phyloP scores from a whole-genome alignment of 2,888 invertebrate genomes.

The Melanchra persicariae region DNA sequence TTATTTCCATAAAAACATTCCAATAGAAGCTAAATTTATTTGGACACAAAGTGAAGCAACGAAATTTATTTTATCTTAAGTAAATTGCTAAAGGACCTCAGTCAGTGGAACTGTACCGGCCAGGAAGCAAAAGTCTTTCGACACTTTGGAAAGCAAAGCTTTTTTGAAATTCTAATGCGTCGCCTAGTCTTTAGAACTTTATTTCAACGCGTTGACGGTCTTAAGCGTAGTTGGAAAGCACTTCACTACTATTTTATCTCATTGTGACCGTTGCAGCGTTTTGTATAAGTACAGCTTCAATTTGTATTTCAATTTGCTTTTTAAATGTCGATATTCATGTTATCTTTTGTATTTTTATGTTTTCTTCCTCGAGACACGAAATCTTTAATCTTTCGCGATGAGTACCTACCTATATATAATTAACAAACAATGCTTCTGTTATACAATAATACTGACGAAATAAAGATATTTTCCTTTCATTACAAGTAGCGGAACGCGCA shows the following conservation, averaged over 20 bases:
- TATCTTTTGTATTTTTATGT: neutral
- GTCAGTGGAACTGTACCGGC: slow-evolving; percentile 21
- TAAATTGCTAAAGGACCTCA: slow-evolving; percentile 24
- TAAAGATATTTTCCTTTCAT: slow-evolving; percentile 20
- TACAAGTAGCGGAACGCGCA: slow-evolving; percentile 24
- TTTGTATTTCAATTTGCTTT: slow-evolving; percentile 44
- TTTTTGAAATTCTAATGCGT: slow-evolving; percentile 70
- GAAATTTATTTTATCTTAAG: slow-evolving; percentile 8
- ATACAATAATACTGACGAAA: slow-evolving; percentile 15
- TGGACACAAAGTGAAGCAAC: neutral
- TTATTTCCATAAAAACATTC: neutral
- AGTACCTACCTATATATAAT: neutral
- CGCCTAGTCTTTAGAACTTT: slow-evolving; percentile 59
- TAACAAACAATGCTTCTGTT: slow-evolving; percentile 6
- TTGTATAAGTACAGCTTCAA: slow-evolving; percentile 42
- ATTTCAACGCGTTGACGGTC: slow-evolving; percentile 61
- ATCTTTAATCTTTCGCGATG: neutral
- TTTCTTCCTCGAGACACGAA: neutral
- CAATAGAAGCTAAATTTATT: neutral
- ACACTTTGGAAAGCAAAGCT: slow-evolving; percentile 56
- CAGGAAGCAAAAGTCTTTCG: slow-evolving; percentile 54
- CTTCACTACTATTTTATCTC: slow-evolving; percentile 60
- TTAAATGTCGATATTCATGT: slow-evolving; percentile 25
- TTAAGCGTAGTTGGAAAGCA: slow-evolving; percentile 57
- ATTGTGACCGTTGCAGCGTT: slow-evolving; percentile 44